phyloP scores from a whole-genome alignment of 1,140 invertebrate genomes.

The Drosophila novamexicana region DNA sequence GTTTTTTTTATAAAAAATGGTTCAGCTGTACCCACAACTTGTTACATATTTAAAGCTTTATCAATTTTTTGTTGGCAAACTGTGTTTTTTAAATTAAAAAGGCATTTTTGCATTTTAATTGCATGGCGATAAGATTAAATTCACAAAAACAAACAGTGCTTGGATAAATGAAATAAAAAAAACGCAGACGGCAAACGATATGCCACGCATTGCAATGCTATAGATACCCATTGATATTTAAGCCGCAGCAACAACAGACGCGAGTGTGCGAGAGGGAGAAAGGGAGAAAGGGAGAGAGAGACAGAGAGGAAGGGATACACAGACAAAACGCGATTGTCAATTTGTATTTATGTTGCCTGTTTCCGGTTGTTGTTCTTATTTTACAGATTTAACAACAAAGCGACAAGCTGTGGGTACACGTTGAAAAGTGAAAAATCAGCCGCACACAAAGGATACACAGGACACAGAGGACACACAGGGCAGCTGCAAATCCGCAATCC shows the following conservation, averaged over 20 bases:
- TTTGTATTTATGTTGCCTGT: slow-evolving; percentile 67
- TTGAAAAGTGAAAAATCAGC: slow-evolving; percentile 66
- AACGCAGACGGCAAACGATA: slow-evolving; percentile 49
- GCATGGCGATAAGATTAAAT: slow-evolving; percentile 67
- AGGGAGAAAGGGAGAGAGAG: neutral
- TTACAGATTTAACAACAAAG: slow-evolving; percentile 64
- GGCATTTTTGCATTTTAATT: slow-evolving; percentile 78
- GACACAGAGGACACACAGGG: neutral
- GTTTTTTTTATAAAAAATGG: neutral
- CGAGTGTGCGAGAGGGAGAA: too few relatives aligned
- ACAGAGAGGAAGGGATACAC: neutral
- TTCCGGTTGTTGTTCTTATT: slow-evolving; percentile 45
- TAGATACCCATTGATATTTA: slow-evolving; percentile 71
- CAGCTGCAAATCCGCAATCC: slow-evolving; percentile 14
- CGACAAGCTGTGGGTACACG: slow-evolving; percentile 62
- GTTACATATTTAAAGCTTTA: neutral
- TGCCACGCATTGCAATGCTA: slow-evolving; percentile 8
- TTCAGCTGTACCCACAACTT: neutral
- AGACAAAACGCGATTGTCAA: slow-evolving; percentile 62
- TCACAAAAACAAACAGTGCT: slow-evolving; percentile 38
- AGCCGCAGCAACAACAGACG: slow-evolving; percentile 53
- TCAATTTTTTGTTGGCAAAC: neutral
- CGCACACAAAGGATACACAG: slow-evolving; percentile 12
- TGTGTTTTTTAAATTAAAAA: slow-evolving; percentile 50
- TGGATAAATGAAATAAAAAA: slow-evolving; percentile 66